A percentile compares a stretch with the other conserved stretches of the same genome.
phyloP scores from a whole-genome alignment of 1,140 invertebrate species.

The Ectropis grisescens region DNA sequence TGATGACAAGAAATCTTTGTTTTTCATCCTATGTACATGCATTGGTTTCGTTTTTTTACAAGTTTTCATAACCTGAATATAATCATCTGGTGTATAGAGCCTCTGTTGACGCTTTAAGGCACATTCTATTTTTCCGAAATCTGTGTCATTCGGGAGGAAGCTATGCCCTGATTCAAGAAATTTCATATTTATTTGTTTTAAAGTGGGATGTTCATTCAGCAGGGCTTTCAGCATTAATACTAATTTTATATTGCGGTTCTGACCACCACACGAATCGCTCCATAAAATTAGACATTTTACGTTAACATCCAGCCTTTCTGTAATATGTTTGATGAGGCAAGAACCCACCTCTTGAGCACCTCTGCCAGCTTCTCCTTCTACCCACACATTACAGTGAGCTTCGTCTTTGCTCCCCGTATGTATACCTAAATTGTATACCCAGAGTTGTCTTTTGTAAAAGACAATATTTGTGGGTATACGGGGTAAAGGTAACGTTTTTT shows the following conservation, averaged over 20 bases:
- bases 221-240: slow-evolving; percentile 27
- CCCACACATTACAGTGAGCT: slow-evolving; percentile 1
- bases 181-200: slow-evolving; percentile 24
- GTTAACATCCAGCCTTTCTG: slow-evolving; percentile 3
- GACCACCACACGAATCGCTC: slow-evolving; percentile 40
- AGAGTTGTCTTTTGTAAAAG: not conserved
- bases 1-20: slow-evolving; percentile 9
- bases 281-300: slow-evolving; percentile 36
- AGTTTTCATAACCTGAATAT: slow-evolving; percentile 12
- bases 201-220: slow-evolving; percentile 15
- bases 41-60: slow-evolving; percentile 12
- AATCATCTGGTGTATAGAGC: slow-evolving; percentile 10
- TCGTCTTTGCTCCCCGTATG: not conserved
- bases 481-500: not conserved
- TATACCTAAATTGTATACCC: slow-evolving; percentile 1
- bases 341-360: slow-evolving; percentile 17
- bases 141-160: slow-evolving; percentile 42
- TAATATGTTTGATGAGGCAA: slow-evolving; percentile 6
- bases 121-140: slow-evolving; percentile 15
- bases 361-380: slow-evolving; percentile 3
- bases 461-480: slow-evolving; percentile 1
- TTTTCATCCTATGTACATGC: slow-evolving; percentile 11
- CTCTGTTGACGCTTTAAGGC: slow-evolving; percentile 8
- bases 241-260: slow-evolving; percentile 47
- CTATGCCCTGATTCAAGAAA: slow-evolving; percentile 38